Evolutionary conservation across 1,140 invertebrate species (phyloP).

Genomic region (Muscidifurax raptorellus): DNA sequence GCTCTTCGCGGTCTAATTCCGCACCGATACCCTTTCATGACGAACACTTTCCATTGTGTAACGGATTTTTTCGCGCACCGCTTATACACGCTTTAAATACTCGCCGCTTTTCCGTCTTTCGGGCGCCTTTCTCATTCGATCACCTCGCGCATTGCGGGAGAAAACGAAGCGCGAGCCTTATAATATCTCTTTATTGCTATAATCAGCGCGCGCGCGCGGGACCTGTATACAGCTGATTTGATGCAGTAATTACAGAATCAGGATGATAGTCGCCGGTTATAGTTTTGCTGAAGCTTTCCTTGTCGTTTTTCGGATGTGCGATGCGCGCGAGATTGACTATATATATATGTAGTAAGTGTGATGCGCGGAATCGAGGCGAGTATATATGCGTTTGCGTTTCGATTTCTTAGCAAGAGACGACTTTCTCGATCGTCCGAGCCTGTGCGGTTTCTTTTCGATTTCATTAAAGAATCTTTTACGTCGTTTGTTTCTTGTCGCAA

Average conservation of each 20-base stretch:
- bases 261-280: background rate
- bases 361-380: background rate
- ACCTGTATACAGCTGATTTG: background rate
- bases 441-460: constrained; percentile 45
- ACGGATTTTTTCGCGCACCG: constrained; percentile 63
- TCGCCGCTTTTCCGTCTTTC: constrained; percentile 24
- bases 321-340: too few relatives aligned
- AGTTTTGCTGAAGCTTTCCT: too few relatives aligned
- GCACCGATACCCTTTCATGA: constrained; percentile 70
- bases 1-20: constrained; percentile 73
- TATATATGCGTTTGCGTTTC: background rate
- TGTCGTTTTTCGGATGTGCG: too few relatives aligned
- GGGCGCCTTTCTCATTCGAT: constrained; percentile 15
- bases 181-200: constrained; percentile 18
- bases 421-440: constrained; percentile 35
- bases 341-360: too few relatives aligned
- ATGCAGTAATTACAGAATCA: background rate
- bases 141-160: background rate
- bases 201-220: background rate
- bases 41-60: constrained; percentile 76
- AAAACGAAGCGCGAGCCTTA: background rate
- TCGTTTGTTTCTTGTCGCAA: background rate
- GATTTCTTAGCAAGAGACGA: background rate
- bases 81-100: constrained; percentile 27
- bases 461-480: constrained; percentile 49